Conservation (phyloP, 2,113 vertebrate species). For the Podarcis cretensis region DNA sequence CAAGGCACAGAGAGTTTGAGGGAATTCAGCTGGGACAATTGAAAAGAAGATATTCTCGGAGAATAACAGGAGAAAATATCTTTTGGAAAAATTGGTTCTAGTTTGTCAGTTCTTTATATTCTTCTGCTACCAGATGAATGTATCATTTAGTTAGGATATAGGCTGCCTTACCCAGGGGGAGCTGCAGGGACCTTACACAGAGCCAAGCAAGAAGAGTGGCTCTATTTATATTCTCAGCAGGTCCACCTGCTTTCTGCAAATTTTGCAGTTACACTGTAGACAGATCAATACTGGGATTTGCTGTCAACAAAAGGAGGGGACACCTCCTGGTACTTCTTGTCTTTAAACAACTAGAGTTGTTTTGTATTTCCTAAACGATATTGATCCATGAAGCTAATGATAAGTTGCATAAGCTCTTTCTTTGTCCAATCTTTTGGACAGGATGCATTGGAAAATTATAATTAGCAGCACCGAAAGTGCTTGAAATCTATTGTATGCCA, state of each 20-base stretch:
- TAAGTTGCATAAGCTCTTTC: constrained; percentile 66
- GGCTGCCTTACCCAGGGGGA: constrained; percentile 52
- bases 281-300: constrained; percentile 72
- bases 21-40: background rate
- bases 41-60: background rate
- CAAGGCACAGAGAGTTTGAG: background rate
- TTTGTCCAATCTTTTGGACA: constrained; percentile 67
- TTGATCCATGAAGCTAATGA: constrained; percentile 75
- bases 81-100: background rate
- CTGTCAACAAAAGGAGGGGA: constrained; percentile 61
- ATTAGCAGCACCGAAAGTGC: constrained; percentile 67
- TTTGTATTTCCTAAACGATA: constrained; percentile 74
- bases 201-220: background rate
- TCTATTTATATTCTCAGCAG: background rate
- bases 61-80: background rate
- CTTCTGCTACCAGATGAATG: background rate
- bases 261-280: constrained; percentile 63
- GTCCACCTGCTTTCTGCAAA: constrained; percentile 16
- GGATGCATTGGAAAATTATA: constrained; percentile 71
- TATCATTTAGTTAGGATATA: constrained; percentile 16
- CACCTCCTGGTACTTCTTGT: constrained; percentile 73
- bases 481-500: constrained; percentile 64
- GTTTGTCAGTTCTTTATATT: background rate
- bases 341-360: constrained; percentile 76
- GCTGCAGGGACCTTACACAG: constrained; percentile 59